Percentiles rank a stretch among this genome's conserved stretches.
Conservation (phyloP, 2,797 vertebrate genomes). For the Streptopelia turtur region DNA sequence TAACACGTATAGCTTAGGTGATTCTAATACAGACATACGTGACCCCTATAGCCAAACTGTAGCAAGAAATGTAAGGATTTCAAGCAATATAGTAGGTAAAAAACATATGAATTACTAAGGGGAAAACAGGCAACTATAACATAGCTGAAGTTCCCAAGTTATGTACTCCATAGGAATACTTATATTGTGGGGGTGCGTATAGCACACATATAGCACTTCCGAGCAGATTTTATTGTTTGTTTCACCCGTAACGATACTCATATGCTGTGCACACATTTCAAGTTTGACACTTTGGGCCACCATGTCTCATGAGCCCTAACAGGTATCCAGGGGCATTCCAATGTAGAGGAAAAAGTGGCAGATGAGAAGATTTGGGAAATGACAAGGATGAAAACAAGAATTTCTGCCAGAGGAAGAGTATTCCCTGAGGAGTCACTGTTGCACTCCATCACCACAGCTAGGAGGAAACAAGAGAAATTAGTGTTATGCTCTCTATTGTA, state of each 20-base stretch:
- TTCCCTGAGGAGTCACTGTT: neutral
- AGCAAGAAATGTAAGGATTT: neutral
- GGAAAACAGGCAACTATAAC: neutral
- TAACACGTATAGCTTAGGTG: neutral
- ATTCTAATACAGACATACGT: neutral
- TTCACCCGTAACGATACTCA: neutral
- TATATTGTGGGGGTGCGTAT: neutral
- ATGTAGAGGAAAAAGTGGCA: neutral
- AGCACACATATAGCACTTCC: neutral
- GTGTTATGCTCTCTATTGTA: neutral
- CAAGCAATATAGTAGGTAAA: neutral
- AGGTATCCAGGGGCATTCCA: neutral
- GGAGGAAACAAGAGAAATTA: rapidly evolving
- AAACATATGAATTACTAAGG: neutral
- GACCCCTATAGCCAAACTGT: neutral
- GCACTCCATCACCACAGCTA: rapidly evolving
- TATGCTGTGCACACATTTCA: neutral
- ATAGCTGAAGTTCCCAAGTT: neutral
- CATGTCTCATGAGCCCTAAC: neutral
- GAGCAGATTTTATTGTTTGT: neutral
- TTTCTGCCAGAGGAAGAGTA: neutral
- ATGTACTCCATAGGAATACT: neutral
- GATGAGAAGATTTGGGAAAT: neutral
- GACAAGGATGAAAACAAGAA: neutral
- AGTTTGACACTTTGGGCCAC: neutral